Evolutionary conservation across 2,888 invertebrate species (phyloP), one percentile per base, ranked within the genome.

Genomic region (Masnerella sp.): DNA sequence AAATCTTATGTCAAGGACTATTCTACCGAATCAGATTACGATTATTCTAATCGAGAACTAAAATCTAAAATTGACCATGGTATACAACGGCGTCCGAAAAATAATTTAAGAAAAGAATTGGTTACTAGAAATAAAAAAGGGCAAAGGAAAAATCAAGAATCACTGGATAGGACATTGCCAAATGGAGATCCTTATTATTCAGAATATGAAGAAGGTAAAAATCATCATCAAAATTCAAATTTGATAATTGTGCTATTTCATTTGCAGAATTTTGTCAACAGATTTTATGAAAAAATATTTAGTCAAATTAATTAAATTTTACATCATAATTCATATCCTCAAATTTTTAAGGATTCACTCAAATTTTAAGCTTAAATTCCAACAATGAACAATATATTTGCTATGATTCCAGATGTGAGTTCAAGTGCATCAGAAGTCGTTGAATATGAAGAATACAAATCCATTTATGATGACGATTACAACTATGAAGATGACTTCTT

Each of bases 361-460:
- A n/a, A n/a, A n/a, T n/a, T n/a, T n/a, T n/a, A n/a, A n/a, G n/a
- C n/a, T n/a, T n/a, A n/a, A 36, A 36, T 14, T 11, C 12, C 12
- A 2, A 18, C n/a, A n/a, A n/a, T n/a, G n/a, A n/a, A n/a, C n/a
- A n/a, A n/a, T n/a, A n/a, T n/a, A n/a, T n/a, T n/a, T 38, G 12
- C n/a, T n/a, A n/a, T n/a, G n/a, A 30, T 65, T 56, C 40, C 47
- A 56, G 56, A 32, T 5, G 0, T 17, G 5, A 47, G 36, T 12
- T 25, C 15, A 2, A 20, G 12, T 20, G 12, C 51, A 1, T 20
- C 58, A 30, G n/a, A n/a, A n/a, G n/a, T n/a, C n/a, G n/a, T n/a
- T 8, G 45, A 71, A 51, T 73, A 73, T 20, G 70, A 65, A 12
- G 75, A 71, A n/a, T 74, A 76, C 17, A 59, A 32, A 38, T 77